Base-by-base conservation (phyloP, 2,113 vertebrate genomes). In the Thamnaconus septentrionalis region DNA sequence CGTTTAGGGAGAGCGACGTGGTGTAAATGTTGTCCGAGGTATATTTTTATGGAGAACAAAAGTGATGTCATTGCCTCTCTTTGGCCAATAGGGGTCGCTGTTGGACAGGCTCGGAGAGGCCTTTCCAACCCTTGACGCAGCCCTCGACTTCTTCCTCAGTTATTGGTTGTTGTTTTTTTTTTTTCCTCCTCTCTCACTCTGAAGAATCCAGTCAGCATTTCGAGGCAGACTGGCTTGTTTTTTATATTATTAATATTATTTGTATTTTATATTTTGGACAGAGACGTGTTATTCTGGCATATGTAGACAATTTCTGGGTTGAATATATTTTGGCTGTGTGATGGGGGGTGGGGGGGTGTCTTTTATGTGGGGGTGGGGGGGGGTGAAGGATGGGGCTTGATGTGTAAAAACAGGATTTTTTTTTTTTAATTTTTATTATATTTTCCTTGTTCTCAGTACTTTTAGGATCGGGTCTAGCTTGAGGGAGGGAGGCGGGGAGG, bases 161-260 rank as follows among this genome's bases (percentile, higher is more conserved):
- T 67, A 61, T 79, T 58, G 18, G 18, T 60, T 59, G 64, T 80
- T 82, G 81, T 76, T 82, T 79, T 46, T 8, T 8, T 46, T 8
- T 46, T 50, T 50, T 50, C 48, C 88, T 69, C 85, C 81, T 64
- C 85, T 74, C 89, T 88, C 90, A 92, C 90, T 90, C 90, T 89
- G 83, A 87, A 80, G 83, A 62, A 47, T 79, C 83, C 76, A 61
- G 73, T 75, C 77, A 75, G 75, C 18, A 31, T 31, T 31, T 31
- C 18, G 18, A 31, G 18, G 18, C 18, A 31, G 80, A 76, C 61
- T 70, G 64, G 64, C 66, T 68, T 68, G 18, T 31, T 31, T 31
- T 31, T 31, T 31, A 31, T 31, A 31, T 31, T 31, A 31, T 31
- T 31, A 31, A 31, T 31, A 31, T 31, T 31, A 31, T 31, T 31